These are phyloP conservation scores for Zeus faber DNA, from an alignment of 2,113 vertebrate genomes.

Conservation along the genomic window DNA sequence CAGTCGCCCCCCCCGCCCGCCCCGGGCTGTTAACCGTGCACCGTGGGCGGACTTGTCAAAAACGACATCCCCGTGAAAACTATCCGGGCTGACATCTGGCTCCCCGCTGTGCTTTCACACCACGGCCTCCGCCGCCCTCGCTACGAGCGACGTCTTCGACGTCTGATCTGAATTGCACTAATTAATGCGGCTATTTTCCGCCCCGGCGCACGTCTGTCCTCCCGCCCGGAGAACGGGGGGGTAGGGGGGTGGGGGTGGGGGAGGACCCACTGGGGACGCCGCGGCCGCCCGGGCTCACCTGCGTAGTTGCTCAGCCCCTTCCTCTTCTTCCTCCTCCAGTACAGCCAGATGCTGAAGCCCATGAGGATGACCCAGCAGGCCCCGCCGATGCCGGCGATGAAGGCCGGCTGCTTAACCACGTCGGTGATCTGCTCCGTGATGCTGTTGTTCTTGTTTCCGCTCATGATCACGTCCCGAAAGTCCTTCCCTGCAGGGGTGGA, in stretches of 20 bases:
- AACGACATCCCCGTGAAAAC: slow-evolving; percentile 26
- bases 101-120: slow-evolving; percentile 32
- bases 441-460: slow-evolving; percentile 92
- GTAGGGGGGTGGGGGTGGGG: background rate
- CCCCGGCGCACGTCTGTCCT: background rate
- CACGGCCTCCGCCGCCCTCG: slow-evolving; percentile 2
- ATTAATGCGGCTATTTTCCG: too few relatives aligned
- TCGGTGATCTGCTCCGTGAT: slow-evolving; percentile 99
- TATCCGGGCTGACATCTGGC: slow-evolving; percentile 41
- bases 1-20: slow-evolving; percentile 23
- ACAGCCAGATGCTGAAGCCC: slow-evolving; percentile 99
- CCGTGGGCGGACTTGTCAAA: slow-evolving; percentile 57
- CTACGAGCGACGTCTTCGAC: background rate
- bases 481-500: slow-evolving; percentile 67
- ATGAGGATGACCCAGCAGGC: slow-evolving; percentile 99
- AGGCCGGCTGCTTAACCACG: slow-evolving; percentile 98
- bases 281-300: slow-evolving; percentile 77
- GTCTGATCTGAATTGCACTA: slow-evolving; percentile 15
- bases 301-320: slow-evolving; percentile 99
- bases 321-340: slow-evolving; percentile 99
- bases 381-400: slow-evolving; percentile 96
- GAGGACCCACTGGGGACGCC: too few relatives aligned
- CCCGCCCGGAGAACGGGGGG: too few relatives aligned
- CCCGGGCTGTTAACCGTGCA: slow-evolving; percentile 45
- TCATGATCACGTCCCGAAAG: slow-evolving; percentile 90